Evolutionary conservation across 2,888 invertebrate genomes (phyloP), one percentile per base, ranked within the genome.

Genomic region (Sminthurides aquaticus): DNA sequence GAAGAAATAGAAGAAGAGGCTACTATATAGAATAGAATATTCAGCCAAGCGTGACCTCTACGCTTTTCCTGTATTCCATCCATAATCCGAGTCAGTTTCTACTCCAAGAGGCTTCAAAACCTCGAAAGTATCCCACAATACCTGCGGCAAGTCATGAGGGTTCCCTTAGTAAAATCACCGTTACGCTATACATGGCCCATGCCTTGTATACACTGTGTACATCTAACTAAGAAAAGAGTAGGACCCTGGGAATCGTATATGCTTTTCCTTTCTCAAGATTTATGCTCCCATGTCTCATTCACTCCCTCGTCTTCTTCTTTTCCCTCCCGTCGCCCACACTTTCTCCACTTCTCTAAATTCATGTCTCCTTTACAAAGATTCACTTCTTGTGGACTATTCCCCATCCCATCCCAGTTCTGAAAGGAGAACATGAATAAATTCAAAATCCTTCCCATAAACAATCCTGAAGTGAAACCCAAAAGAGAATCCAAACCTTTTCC

Each of bases 341-440:
- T 52, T 52, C 24, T 52, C n/a, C n/a, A 52, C 43, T 34, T 15
- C 15, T 20, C 52, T 52, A n/a, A 52, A n/a, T 22, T 20, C 20
- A 52, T 26, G 62, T 62, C 62, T 62, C 49, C 8, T n/a, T 29
- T 27, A 61, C 61, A 61, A 61, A 54, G 61, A 61, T 54, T 43
- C 57, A 48, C 3, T 43, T 11, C 25, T n/a, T 20, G 18, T 26
- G 27, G 43, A 15, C 43, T 34, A 34, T 34, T 34, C 43, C 43
- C 43, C 43, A 34, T 15, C 8, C 43, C 43, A 34, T 11, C 43
- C 15, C 8, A 5, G 43, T 34, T 15, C 15, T 15, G 15, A 34
- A 11, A 34, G 43, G 43, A 34, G 43, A n/a, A 34, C 43, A 34
- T 34, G 43, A 34, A 34, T 34, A 34, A 34, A 34, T 34, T 34